Percentiles rank a stretch among this genome's conserved stretches.
These are phyloP conservation scores for Drosophila takahashii DNA, from an alignment of 1,140 invertebrate genomes.

Conservation along the genomic window DNA sequence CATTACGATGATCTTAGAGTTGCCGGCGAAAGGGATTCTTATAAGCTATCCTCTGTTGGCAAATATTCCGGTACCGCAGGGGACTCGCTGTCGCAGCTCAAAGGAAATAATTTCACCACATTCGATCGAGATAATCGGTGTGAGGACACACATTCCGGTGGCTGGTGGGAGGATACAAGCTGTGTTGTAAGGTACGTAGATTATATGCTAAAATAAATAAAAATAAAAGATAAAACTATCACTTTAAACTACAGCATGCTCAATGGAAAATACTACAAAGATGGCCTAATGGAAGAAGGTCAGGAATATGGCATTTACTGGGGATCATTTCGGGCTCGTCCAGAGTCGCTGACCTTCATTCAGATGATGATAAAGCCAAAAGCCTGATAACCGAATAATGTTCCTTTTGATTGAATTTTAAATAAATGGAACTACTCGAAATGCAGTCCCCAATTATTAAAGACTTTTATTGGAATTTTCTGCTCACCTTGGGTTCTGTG, in stretches of 20 bases:
- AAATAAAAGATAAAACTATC: not conserved
- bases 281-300: not conserved
- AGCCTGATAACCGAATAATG: no score
- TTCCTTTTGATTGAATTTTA: not conserved
- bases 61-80: constrained; percentile 88
- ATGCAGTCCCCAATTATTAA: no score
- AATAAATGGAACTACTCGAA: no score
- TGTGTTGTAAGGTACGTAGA: constrained; percentile 28
- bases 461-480: no score
- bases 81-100: constrained; percentile 88
- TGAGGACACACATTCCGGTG: constrained; percentile 87
- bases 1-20: constrained; percentile 88
- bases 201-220: not conserved
- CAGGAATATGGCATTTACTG: not conserved
- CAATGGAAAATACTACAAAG: constrained; percentile 17
- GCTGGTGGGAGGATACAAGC: constrained; percentile 86
- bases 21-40: constrained; percentile 87
- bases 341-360: not conserved
- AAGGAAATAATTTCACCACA: constrained; percentile 88
- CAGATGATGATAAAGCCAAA: constrained; percentile 22
- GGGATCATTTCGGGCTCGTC: not conserved
- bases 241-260: not conserved
- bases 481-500: constrained; percentile 92
- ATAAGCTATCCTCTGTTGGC: constrained; percentile 87
- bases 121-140: constrained; percentile 89